Percentiles rank a stretch among this genome's conserved stretches.
phyloP scores from a whole-genome alignment of 2,797 vertebrate genomes.

The Danio kyathit region DNA sequence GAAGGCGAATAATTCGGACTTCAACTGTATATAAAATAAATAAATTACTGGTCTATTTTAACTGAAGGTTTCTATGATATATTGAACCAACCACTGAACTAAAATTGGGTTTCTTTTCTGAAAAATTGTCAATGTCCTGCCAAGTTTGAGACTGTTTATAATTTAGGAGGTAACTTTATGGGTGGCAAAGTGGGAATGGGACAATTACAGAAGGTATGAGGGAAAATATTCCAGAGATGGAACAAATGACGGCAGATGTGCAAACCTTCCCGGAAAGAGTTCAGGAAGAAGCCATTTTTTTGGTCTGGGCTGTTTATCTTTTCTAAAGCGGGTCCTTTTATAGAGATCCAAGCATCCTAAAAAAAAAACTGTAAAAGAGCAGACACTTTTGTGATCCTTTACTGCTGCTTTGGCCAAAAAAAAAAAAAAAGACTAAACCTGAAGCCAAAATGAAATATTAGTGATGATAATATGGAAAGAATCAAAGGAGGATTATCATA shows the following conservation, averaged over 20 bases:
- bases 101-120: background rate
- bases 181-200: background rate
- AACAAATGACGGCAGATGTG: slow-evolving; percentile 25
- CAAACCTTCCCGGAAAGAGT: slow-evolving; percentile 24
- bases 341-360: slow-evolving; percentile 19
- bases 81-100: background rate
- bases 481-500: background rate
- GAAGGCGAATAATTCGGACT: too few relatives aligned
- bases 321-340: slow-evolving; percentile 3
- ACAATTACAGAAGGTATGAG: slow-evolving; percentile 20
- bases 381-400: background rate
- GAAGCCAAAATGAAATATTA: slow-evolving; percentile 19
- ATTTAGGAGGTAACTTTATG: slow-evolving; percentile 23
- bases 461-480: slow-evolving; percentile 19
- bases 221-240: slow-evolving; percentile 25
- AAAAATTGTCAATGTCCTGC: background rate
- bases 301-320: slow-evolving; percentile 21
- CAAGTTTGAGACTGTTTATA: slow-evolving; percentile 8
- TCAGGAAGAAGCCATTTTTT: slow-evolving; percentile 19
- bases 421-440: background rate
- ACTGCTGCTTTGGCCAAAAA: background rate
- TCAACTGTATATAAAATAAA: too few relatives aligned
- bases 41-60: background rate
- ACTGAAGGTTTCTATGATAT: background rate
- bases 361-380: background rate